Percentiles rank a stretch among this genome's conserved stretches.
Evolutionary conservation across 1,140 invertebrate genomes (phyloP).

Genomic region (Nymphalis io): DNA sequence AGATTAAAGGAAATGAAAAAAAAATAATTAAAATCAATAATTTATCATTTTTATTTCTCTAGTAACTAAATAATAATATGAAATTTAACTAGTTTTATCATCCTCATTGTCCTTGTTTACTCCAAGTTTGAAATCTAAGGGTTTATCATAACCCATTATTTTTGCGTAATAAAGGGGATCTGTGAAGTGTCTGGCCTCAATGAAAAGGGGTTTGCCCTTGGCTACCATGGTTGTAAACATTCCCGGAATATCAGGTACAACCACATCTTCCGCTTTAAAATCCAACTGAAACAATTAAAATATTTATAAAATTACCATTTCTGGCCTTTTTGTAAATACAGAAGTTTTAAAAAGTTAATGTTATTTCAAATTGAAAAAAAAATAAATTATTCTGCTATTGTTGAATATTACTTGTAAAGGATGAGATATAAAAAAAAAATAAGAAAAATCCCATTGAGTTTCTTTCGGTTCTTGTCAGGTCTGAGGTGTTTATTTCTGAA

Average conservation of each 20-base stretch:
- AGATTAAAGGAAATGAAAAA: not conserved
- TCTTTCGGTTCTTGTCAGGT: too few species aligned
- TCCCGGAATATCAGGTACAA: conserved; percentile 88
- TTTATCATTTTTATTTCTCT: conserved; percentile 6
- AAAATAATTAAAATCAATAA: not conserved
- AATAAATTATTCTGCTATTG: too few species aligned
- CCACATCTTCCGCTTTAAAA: conserved; percentile 89
- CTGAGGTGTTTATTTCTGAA: too few species aligned
- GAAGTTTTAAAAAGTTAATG: too few species aligned
- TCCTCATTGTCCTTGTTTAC: conserved; percentile 48
- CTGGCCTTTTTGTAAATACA: too few species aligned
- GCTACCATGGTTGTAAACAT: conserved; percentile 90
- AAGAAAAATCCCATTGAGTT: too few species aligned
- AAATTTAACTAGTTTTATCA: conserved; percentile 29
- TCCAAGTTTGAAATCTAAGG: conserved; percentile 89
- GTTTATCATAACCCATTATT: conserved; percentile 95
- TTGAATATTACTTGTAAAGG: too few species aligned
- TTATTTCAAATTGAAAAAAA: too few species aligned
- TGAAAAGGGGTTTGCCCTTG: conserved; percentile 87
- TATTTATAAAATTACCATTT: too few species aligned
- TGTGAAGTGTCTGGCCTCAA: conserved; percentile 86
- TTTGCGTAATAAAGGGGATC: conserved; percentile 88
- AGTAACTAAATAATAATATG: conserved; percentile 30
- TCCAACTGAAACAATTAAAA: conserved; percentile 82
- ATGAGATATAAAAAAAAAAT: too few species aligned